These are phyloP conservation scores for Eubasilissa splendida DNA, from an alignment of 2,888 invertebrate species.

Conservation along the genomic window DNA sequence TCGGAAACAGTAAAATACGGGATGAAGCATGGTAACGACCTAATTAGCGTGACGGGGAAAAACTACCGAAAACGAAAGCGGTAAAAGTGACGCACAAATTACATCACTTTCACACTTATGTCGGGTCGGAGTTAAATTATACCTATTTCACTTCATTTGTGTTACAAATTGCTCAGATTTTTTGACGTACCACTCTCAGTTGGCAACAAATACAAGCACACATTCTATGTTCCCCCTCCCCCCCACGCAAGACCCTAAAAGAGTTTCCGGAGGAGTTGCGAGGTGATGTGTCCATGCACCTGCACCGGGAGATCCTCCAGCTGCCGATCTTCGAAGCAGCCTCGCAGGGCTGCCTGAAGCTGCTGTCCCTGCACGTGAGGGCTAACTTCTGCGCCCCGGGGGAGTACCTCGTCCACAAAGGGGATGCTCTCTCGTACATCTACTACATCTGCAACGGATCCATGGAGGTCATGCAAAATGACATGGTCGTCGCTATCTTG, in stretches of 20 bases:
- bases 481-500: conserved; percentile 96
- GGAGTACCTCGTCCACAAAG: conserved; percentile 94
- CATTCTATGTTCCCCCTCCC: background rate
- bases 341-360: conserved; percentile 94
- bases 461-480: conserved; percentile 97
- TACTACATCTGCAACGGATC: conserved; percentile 97
- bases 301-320: conserved; percentile 94
- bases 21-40: too few species aligned
- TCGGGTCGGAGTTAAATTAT: too few species aligned
- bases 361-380: conserved; percentile 92
- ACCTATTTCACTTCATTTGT: too few species aligned
- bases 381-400: conserved; percentile 97
- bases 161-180: too few species aligned
- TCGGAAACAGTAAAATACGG: too few species aligned
- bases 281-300: conserved; percentile 96
- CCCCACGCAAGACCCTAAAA: conserved; percentile 82
- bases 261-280: conserved; percentile 97
- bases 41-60: too few species aligned
- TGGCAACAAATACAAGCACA: too few species aligned
- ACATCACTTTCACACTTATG: too few species aligned
- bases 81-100: too few species aligned
- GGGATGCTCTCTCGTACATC: conserved; percentile 93
- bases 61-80: too few species aligned
- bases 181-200: too few species aligned
- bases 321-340: conserved; percentile 96